Evolutionary conservation across 2,888 invertebrate species (phyloP).

Genomic region (Toxonevra muliebris): DNA sequence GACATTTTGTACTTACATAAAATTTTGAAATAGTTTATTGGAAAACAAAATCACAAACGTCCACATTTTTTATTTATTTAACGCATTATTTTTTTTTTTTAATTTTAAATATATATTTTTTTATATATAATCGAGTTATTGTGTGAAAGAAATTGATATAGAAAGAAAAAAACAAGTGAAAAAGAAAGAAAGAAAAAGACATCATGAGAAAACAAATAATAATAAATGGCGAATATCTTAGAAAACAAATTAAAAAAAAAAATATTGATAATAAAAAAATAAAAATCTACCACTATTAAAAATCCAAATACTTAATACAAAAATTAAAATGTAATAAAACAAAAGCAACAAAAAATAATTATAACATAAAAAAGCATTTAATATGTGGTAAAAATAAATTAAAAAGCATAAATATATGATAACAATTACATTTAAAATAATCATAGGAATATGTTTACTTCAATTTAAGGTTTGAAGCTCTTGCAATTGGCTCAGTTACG

Average conservation of each 20-base stretch:
- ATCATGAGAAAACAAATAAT: constrained; percentile 37
- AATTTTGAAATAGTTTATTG: constrained; percentile 23
- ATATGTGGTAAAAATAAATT: neutral
- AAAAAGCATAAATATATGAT: no score
- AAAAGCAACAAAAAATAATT: neutral
- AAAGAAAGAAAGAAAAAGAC: constrained; percentile 34
- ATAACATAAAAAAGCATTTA: neutral
- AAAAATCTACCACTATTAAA: neutral
- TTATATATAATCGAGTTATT: no score
- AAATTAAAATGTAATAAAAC: neutral
- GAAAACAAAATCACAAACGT: constrained; percentile 28
- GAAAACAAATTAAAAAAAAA: constrained; percentile 24
- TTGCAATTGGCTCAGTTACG: no score
- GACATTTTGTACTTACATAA: constrained; percentile 59
- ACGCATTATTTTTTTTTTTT: constrained; percentile 10
- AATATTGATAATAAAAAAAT: constrained; percentile 11
- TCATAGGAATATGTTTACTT: no score
- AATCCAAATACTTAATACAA: no score
- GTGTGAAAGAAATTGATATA: constrained; percentile 23
- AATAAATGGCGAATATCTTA: constrained; percentile 20
- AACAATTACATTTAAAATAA: no score
- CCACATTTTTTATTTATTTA: constrained; percentile 15
- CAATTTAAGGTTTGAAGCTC: no score
- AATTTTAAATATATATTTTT: neutral
- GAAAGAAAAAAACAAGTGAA: constrained; percentile 26